Evolutionary conservation across 2,888 invertebrate genomes (phyloP).

Genomic region (Rhopalosiphum nymphaeae): DNA sequence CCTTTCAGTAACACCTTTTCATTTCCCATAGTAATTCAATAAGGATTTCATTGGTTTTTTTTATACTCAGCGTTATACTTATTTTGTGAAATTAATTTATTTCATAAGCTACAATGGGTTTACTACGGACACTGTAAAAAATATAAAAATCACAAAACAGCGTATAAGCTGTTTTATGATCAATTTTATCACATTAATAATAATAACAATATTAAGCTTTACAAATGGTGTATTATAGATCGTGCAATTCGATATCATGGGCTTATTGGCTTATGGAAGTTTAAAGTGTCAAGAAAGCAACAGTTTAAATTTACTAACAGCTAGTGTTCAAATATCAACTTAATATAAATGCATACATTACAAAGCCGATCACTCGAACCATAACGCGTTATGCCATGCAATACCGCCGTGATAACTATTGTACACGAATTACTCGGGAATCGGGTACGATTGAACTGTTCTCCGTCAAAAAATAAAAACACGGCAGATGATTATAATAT

Average conservation of each 20-base stretch:
- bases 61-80: neutral
- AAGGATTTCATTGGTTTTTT: neutral
- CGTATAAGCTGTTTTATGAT: neutral
- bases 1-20: neutral
- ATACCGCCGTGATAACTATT: neutral
- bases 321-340: neutral
- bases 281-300: conserved; percentile 17
- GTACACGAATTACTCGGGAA: neutral
- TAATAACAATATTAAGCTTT: neutral
- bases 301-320: conserved; percentile 25
- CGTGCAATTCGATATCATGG: neutral
- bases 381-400: neutral
- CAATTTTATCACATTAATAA: neutral
- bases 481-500: neutral
- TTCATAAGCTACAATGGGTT: neutral
- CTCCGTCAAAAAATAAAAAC: neutral
- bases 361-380: neutral
- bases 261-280: neutral
- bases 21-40: neutral
- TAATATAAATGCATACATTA: neutral
- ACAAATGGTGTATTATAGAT: neutral
- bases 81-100: neutral
- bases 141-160: neutral
- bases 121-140: neutral
- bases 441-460: neutral